Base-by-base conservation (phyloP, 2,888 invertebrate species). In the Altica lythri region DNA sequence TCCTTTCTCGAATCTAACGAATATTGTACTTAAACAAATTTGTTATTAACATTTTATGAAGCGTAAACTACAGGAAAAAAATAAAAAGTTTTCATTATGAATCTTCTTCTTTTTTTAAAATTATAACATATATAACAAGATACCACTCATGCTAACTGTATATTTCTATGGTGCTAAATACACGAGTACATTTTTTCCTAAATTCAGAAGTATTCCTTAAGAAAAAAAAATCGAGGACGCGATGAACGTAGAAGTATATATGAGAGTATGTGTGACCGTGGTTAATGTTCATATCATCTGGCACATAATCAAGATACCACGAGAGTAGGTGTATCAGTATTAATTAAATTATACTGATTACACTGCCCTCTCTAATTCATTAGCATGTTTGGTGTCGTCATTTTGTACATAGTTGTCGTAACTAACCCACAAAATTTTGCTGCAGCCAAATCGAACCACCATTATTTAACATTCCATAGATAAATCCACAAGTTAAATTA, bases 291-390 rank as follows among this genome's bases (percentile, higher is more conserved):
- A 66, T 62, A 63, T 69, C 68, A 70, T 70, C 69, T 65, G 68
- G 68, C 70, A 70, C 70, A 69, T 70, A 63, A 68, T 69, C 69
- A 69, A 69, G 68, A 68, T 64, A 60, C 59, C 60, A 29, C 43
- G 42, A 51, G 47, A 50, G 46, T 35, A 27, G 16, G 40, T 51
- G 43, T 51, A 51, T 45, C 38, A 51, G 22, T 19, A 32, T 40
- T 19, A 27, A 30, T 19, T 38, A n/a, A n/a, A n/a, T n/a, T n/a
- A n/a, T n/a, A n/a, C 40, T 50, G 29, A 43, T 27, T 47, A 51
- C 55, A 51, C 47, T 46, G 40, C 35, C 42, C 51, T 51, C 47
- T 53, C 54, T 62, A 60, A 50, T 37, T 57, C 62, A 62, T 64
- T 60, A 69, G 68, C 69, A 69, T 69, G 69, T 67, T 67, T 45